A percentile compares a stretch with the other conserved stretches of the same genome.
These are phyloP conservation scores for Drosophila arawakana DNA, from an alignment of 1,140 invertebrate genomes.

Conservation along the genomic window DNA sequence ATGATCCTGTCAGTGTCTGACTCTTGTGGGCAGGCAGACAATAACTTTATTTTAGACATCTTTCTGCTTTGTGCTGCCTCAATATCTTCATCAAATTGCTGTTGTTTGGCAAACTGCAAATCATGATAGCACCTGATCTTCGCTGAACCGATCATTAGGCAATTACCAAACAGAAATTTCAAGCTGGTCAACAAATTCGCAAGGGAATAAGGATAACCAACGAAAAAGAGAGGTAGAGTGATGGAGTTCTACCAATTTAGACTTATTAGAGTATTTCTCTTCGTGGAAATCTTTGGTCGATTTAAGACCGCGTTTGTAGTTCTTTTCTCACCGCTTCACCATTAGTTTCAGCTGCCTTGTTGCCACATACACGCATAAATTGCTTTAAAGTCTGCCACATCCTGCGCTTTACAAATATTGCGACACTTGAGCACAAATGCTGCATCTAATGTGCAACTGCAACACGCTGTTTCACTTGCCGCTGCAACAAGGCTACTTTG, in stretches of 20 bases:
- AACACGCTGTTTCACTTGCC: conserved; percentile 12
- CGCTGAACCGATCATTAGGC: conserved; percentile 53
- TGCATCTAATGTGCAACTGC: conserved; percentile 55
- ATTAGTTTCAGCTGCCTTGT: conserved; percentile 6
- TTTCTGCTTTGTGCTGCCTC: conserved; percentile 22
- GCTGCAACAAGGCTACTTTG: not conserved
- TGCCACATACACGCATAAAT: conserved; percentile 53
- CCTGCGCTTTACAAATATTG: conserved; percentile 72
- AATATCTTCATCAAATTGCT: conserved; percentile 50
- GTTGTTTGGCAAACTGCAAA: conserved; percentile 57
- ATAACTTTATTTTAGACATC: conserved; percentile 61
- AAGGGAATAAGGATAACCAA: not conserved
- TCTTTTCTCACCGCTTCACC: not conserved
- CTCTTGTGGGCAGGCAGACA: conserved; percentile 57
- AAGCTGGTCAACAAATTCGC: conserved; percentile 14
- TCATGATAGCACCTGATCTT: conserved; percentile 72
- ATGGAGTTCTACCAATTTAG: not conserved
- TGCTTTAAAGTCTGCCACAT: conserved; percentile 39
- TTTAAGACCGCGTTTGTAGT: not conserved
- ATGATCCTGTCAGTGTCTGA: conserved; percentile 30
- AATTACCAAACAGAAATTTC: conserved; percentile 53
- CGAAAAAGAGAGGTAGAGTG: not conserved
- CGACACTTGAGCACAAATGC: conserved; percentile 76
- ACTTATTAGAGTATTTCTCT: not conserved
- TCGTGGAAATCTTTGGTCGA: not conserved